These are phyloP conservation scores for Penaeus vannamei DNA, from an alignment of 1,140 invertebrate genomes.

Conservation along the genomic window DNA sequence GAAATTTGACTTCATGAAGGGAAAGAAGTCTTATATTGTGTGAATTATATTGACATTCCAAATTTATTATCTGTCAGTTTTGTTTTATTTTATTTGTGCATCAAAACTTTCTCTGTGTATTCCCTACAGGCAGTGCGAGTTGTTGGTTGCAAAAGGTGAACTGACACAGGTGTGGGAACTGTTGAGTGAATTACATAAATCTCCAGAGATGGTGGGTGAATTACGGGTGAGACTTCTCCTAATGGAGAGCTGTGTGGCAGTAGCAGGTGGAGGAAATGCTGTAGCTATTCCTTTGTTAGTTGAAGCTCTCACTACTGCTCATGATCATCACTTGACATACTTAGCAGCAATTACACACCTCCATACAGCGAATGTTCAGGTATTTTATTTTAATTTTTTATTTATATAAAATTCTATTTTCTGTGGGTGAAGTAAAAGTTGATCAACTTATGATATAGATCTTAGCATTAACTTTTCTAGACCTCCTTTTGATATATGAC, in stretches of 20 bases:
- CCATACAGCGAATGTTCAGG: constrained; percentile 58
- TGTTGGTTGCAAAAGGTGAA: constrained; percentile 49
- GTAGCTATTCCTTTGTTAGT: constrained; percentile 52
- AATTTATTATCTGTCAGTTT: background rate
- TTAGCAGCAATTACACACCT: constrained; percentile 49
- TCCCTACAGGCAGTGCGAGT: constrained; percentile 43
- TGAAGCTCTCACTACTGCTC: constrained; percentile 47
- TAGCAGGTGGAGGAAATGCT: constrained; percentile 50
- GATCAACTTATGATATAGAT: no score
- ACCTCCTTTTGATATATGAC: no score
- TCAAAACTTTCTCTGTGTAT: no score
- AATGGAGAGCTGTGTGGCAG: constrained; percentile 53
- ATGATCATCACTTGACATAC: constrained; percentile 45
- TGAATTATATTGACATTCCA: background rate
- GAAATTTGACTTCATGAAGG: no score
- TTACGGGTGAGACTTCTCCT: constrained; percentile 45
- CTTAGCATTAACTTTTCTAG: no score
- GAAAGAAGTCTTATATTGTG: no score
- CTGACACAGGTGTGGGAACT: constrained; percentile 49
- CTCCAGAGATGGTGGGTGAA: constrained; percentile 49
- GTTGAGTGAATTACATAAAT: constrained; percentile 39
- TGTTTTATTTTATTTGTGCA: background rate
- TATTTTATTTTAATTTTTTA: background rate
- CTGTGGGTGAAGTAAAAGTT: no score
- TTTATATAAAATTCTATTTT: background rate